Percentiles rank a stretch among this genome's conserved stretches.
phyloP scores from a whole-genome alignment of 2,888 invertebrate species.

The Diplolepis rosae region DNA sequence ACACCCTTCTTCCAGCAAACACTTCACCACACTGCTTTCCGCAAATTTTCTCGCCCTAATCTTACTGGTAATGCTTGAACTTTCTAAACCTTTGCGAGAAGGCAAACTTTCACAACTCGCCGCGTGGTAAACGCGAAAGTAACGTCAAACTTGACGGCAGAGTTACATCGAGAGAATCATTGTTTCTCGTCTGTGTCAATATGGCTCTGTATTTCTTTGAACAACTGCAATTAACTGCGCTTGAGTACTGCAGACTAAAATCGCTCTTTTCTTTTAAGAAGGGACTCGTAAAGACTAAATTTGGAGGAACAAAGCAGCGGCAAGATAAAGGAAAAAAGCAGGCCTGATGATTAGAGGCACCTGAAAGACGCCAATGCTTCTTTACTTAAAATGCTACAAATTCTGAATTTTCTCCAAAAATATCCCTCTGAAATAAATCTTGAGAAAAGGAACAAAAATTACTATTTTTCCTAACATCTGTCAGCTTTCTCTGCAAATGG shows the following conservation, averaged over 20 bases:
- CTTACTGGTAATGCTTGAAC: conserved; percentile 64
- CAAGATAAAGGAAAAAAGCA: not conserved
- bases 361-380: not conserved
- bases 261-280: not conserved
- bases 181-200: not conserved
- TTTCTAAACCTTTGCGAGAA: conserved; percentile 62
- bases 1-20: conserved; percentile 59
- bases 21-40: conserved; percentile 49
- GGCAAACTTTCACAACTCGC: conserved; percentile 44
- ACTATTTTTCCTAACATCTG: not conserved
- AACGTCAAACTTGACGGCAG: conserved; percentile 30
- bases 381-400: not conserved
- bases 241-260: not conserved
- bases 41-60: conserved; percentile 68
- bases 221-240: not conserved
- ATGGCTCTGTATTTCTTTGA: not conserved
- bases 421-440: not conserved
- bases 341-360: not conserved
- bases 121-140: conserved; percentile 8
- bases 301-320: not conserved
- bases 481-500: not conserved
- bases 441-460: not conserved
- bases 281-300: not conserved
- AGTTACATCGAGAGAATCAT: conserved; percentile 2
- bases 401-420: not conserved